Evolutionary conservation across 1,140 invertebrate species (phyloP), one percentile per base, ranked within the genome.

Genomic region (Drosophila fuyamai): DNA sequence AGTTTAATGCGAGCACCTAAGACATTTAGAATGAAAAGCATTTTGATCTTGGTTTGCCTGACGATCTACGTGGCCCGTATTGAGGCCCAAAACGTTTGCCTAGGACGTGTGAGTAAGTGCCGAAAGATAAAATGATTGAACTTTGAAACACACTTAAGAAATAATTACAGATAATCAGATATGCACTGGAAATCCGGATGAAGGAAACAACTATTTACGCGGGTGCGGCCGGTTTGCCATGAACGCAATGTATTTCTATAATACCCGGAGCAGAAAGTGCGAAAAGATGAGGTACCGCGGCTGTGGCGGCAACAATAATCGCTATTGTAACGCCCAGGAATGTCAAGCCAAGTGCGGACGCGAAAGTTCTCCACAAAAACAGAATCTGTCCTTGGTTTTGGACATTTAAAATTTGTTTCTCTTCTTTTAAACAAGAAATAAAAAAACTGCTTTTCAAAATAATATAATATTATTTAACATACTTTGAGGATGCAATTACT

Each of bases 271-370:
- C 14, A 59, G 60, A 0, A 14, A 12, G 10, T 59, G 60, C 4
- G 7, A 6, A 8, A 62, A 9, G 60, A 62, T 62, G 60, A 55
- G 53, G 0, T 62, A 62, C 10, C 53, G 27, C 12, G 60, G 60
- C 8, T 62, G 60, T 2, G 60, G 60, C 4, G 60, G 60, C 23
- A 62, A 62, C 7, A 56, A 56, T 10, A 62, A 62, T 23, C 60
- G 60, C 7, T 62, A 62, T 13, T 62, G 60, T 27, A 32, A 18
- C 12, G 13, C 18, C 0, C 5, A 2, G 10, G 51, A 62, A 41
- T 62, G 60, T 14, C 13, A 5, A 8, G 27, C 13, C 1, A 6
- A 41, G 12, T 47, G 46, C 46, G 27, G 46, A 18, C 46, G 46
- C n/a, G n/a, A 5, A 47, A 27, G 5, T 23, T 23, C 9, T 23